A percentile compares a stretch with the other conserved stretches of the same genome.
Conservation (phyloP, 1,140 invertebrate genomes). For the Maconellicoccus hirsutus region DNA sequence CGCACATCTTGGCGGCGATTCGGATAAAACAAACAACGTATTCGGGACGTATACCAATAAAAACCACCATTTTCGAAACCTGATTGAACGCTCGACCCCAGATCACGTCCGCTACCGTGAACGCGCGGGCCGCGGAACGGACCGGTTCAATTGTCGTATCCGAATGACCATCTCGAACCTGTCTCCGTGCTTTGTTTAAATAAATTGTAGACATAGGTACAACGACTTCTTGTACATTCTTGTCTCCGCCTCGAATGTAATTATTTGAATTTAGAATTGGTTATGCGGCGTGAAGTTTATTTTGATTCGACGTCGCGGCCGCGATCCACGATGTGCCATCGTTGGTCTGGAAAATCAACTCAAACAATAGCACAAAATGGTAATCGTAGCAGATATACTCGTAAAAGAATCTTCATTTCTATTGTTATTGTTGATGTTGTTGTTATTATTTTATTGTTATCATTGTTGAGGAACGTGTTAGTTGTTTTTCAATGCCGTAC, state of each 20-base stretch:
- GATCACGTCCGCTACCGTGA: too few relatives aligned
- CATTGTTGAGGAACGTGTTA: background rate
- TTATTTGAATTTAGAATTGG: conserved; percentile 9
- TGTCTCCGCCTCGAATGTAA: conserved; percentile 7
- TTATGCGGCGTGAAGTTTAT: conserved; percentile 7
- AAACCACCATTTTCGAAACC: too few relatives aligned
- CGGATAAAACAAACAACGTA: too few relatives aligned
- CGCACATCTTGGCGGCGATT: too few relatives aligned
- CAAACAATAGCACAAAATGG: conserved; percentile 3
- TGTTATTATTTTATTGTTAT: conserved; percentile 2
- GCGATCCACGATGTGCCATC: background rate
- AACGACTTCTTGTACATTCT: conserved; percentile 3
- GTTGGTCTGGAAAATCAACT: background rate
- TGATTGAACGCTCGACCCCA: too few relatives aligned
- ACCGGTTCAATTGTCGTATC: background rate
- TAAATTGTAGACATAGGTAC: conserved; percentile 9
- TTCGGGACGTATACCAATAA: too few relatives aligned
- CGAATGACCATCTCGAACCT: background rate
- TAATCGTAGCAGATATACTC: background rate
- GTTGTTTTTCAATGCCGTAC: background rate
- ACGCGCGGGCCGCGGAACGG: background rate
- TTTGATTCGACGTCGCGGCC: background rate
- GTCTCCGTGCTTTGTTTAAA: background rate
- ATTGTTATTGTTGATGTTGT: conserved; percentile 4
- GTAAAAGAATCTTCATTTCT: background rate